These are phyloP conservation scores for Pachyrhynchus sulphureomaculatus DNA, from an alignment of 1,140 invertebrate genomes.

Conservation along the genomic window DNA sequence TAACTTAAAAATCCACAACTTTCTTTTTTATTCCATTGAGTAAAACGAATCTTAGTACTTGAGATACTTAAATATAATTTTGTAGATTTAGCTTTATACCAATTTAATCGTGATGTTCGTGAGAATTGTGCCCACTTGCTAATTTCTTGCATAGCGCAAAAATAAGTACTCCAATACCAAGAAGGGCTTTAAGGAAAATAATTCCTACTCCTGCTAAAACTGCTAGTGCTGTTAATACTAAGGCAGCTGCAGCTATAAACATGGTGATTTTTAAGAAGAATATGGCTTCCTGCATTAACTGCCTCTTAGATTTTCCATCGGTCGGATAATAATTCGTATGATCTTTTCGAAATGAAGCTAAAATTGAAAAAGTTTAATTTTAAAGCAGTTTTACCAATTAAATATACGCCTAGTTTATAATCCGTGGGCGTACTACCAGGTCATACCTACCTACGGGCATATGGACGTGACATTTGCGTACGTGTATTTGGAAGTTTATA, in stretches of 20 bases:
- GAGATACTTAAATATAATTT: no score
- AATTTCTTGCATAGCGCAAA: conserved; percentile 18
- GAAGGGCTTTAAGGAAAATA: conserved; percentile 8
- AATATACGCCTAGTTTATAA: no score
- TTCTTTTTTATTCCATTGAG: no score
- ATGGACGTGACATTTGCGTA: conserved; percentile 29
- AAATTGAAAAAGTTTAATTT: conserved; percentile 6
- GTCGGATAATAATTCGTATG: conserved; percentile 10
- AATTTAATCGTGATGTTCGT: conserved; percentile 2
- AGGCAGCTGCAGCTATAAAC: not conserved
- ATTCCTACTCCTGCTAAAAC: conserved; percentile 17
- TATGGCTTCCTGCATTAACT: conserved; percentile 20
- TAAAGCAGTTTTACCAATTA: not conserved
- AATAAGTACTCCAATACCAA: conserved; percentile 1
- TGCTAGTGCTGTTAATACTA: not conserved
- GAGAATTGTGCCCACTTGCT: not conserved
- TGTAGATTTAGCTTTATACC: no score
- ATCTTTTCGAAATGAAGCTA: conserved; percentile 6
- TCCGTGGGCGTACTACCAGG: conserved; percentile 12
- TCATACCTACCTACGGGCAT: conserved; percentile 21
- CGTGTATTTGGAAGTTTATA: conserved; percentile 1
- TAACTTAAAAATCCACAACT: no score
- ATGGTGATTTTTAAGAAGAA: conserved; percentile 12
- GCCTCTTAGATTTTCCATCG: conserved; percentile 25
- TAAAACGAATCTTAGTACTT: no score